Evolutionary conservation across 2,113 vertebrate species (phyloP), one percentile per base, ranked within the genome.

Genomic region (rat (Rattus norvegicus)): DNA sequence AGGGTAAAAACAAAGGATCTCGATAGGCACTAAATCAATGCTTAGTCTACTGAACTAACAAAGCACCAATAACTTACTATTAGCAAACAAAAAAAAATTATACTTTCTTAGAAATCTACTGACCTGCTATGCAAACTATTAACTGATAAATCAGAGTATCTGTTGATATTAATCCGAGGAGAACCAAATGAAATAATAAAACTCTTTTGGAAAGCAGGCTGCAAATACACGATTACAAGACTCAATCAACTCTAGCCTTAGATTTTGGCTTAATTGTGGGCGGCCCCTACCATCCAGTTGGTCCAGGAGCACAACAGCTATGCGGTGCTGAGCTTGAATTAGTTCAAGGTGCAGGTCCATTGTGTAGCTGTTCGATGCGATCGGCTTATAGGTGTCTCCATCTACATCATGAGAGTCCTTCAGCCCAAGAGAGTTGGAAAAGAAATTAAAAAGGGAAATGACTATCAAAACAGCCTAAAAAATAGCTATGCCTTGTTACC

Each of bases 301-400:
- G 93, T 98, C 98, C 95, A 99, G 95, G 92, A 99, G 98, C 95
- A 98, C 99, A 96, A 99, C 97, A 39, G 99, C 98, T 91, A 99
- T 97, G 89, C 99, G 99, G 97, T 99, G 99, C 95, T 99, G 98
- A 87, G 99, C 98, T 75, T 98, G 98, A 98, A 99, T 98, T 17
- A 99, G 98, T 77, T 99, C 99, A 84, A 99, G 97, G 83, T 99
- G 99, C 90, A 99, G 98, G 98, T 99, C 99, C 98, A 98, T 97
- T 49, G 98, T 92, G 93, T 99, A 98, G 94, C 56, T 88, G 75
- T 98, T 98, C 52, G 85, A 76, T 95, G 92, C 81, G 96, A 91
- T 89, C 81, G 92, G 88, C 92, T 98, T 97, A 72, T 90, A 96
- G 85, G 56, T 47, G 30, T 83, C 80, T 95, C 61, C 97, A 91